Percentiles rank a stretch among this genome's conserved stretches.
phyloP scores from a whole-genome alignment of 1,140 invertebrate genomes.

The Lepidotrigona ventralis region DNA sequence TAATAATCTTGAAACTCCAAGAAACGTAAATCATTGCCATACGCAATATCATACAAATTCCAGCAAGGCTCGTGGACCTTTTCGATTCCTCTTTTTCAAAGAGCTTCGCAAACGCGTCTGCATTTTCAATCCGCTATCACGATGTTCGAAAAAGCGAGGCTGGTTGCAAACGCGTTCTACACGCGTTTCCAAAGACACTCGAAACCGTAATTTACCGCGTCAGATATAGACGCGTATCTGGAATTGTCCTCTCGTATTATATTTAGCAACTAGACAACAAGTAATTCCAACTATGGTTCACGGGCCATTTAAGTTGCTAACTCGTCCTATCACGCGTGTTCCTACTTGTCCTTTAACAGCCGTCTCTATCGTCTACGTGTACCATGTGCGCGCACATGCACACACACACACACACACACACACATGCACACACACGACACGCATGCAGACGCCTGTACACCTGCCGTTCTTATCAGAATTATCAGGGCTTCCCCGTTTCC shows the following conservation, averaged over 20 bases:
- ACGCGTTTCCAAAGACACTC: neutral
- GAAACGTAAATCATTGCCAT: too few relatives aligned
- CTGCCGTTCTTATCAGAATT: slow-evolving; percentile 60
- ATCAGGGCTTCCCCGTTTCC: slow-evolving; percentile 54
- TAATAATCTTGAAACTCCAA: too few relatives aligned
- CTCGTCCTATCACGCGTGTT: slow-evolving; percentile 75
- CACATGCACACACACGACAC: slow-evolving; percentile 22
- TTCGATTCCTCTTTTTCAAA: neutral
- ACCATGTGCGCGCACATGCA: neutral
- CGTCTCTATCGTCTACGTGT: slow-evolving; percentile 42
- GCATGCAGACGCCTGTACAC: slow-evolving; percentile 4
- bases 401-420: neutral
- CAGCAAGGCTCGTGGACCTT: too few relatives aligned
- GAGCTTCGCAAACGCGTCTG: neutral
- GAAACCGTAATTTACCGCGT: slow-evolving; percentile 25
- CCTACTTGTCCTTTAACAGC: slow-evolving; percentile 72
- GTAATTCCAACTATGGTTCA: slow-evolving; percentile 78
- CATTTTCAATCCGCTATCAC: too few relatives aligned
- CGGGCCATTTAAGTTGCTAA: slow-evolving; percentile 78
- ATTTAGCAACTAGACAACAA: slow-evolving; percentile 74
- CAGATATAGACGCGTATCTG: slow-evolving; percentile 28
- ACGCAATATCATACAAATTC: too few relatives aligned
- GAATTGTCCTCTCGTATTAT: slow-evolving; percentile 51
- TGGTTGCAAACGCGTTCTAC: neutral
- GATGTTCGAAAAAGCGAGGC: neutral